Evolutionary conservation across 2,113 vertebrate species (phyloP), one percentile per base, ranked within the genome.

Genomic region (Chrysemys picta): DNA sequence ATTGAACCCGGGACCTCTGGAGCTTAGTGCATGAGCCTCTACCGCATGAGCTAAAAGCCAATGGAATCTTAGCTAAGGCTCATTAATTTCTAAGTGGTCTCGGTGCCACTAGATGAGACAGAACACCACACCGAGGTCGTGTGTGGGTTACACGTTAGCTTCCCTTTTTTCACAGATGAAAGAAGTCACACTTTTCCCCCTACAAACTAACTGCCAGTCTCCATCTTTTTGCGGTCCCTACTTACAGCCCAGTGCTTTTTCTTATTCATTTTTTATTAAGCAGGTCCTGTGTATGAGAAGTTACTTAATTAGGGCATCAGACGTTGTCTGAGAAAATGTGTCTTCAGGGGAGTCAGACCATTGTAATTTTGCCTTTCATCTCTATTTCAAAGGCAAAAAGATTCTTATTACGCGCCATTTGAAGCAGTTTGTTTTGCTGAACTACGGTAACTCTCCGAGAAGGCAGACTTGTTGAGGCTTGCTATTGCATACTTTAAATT

Each of bases 401-500:
- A 16, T 59, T 95, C 85, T 91, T 92, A 83, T 90, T 57, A 10
- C 42, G 12, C 88, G 38, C 87, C 47, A 29, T 78, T 65, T 82
- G 84, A 80, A 95, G 56, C 50, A 76, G 62, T 76, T 80, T 38
- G 56, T 22, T 93, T 96, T 89, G 59, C 82, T 75, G 65, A 80
- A n/a, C 75, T 80, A 42, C 14, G 47, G 45, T 88, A 75, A 72
- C 42, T 72, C 79, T n/a, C 53, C 35, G 80, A 65, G 79, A 85
- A 69, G 56, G 72, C 82, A 80, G 35, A 59, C 91, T 90, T 97
- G 97, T 85, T 82, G 79, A 93, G 65, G 52, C 95, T 84, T 97
- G 96, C 42, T 72, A 10, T 91, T 88, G 47, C 84, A 54, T 96
- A 53, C 57, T 97, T 97, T 57, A 80, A 89, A 91, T 95, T 92